Evolutionary conservation across 2,888 invertebrate genomes (phyloP).

Genomic region (Steromphala cineraria): DNA sequence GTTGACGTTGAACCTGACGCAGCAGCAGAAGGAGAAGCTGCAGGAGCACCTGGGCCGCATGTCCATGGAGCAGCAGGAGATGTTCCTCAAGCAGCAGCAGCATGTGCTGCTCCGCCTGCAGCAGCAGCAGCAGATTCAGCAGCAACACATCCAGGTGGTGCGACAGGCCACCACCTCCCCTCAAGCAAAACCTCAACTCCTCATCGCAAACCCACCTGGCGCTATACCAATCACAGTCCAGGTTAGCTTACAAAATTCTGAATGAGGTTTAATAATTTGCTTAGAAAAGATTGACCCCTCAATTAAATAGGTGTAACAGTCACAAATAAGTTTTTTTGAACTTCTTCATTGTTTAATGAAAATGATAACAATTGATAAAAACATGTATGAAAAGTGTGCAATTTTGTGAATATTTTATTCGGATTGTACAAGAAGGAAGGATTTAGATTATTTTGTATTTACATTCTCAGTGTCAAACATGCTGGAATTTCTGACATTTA

Average conservation of each 20-base stretch:
- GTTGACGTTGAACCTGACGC: constrained; percentile 66
- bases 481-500: too few species aligned
- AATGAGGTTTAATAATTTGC: too few species aligned
- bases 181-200: constrained; percentile 9
- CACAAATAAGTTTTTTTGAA: too few species aligned
- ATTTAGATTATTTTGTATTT: too few species aligned
- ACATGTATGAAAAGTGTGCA: too few species aligned
- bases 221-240: constrained; percentile 27
- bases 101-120: constrained; percentile 53
- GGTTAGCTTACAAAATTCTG: background rate
- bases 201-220: constrained; percentile 14
- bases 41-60: constrained; percentile 60
- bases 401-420: too few species aligned
- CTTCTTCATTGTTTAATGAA: too few species aligned
- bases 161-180: background rate
- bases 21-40: constrained; percentile 65
- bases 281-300: too few species aligned
- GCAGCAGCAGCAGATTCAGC: constrained; percentile 46
- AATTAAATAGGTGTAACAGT: too few species aligned
- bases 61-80: constrained; percentile 69
- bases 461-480: too few species aligned
- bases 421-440: too few species aligned
- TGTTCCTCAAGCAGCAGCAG: constrained; percentile 65
- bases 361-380: too few species aligned
- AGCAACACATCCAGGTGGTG: constrained; percentile 10